Evolutionary conservation across 2,113 vertebrate species (phyloP), one percentile per base, ranked within the genome.

Genomic region (Chaetura pelagica): DNA sequence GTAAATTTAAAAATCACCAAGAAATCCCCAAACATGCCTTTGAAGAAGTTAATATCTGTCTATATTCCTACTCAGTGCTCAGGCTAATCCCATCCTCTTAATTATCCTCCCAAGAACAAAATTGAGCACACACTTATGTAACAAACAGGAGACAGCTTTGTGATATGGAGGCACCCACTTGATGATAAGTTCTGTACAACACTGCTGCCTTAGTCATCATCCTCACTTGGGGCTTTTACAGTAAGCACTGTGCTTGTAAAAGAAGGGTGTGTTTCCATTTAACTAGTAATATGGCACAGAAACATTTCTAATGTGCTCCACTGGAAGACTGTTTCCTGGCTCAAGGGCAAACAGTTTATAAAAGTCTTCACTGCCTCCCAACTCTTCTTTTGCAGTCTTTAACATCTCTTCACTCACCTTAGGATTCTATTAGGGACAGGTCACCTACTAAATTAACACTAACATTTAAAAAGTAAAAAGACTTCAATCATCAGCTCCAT

Each of bases 211-310:
- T n/a, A 87, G 87, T 85, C 81, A 97, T 61, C 63, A 64, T 55
- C 75, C 66, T 69, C 23, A 24, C 92, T 78, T 21, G 35, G 71
- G 73, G 55, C 14, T 62, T 87, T 68, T 46, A 46, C 66, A 73
- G 90, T 9, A 79, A 94, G 87, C 38, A 7, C 3, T 16, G 67
- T 42, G 81, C 94, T 95, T 3, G 19, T 90, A 92, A 85, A 24
- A 89, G 87, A 46, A 85, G 66, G 94, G 92, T 0, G 89, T 92
- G 92, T 92, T 93, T 84, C 90, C 90, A 92, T 75, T 84, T 72
- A 93, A 58, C 79, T 32, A 75, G 73, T 57, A 88, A 71, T 14
- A 87, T 2, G n/a, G 88, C 80, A 82, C 66, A 81, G 88, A 52
- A 95, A 73, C 86, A 26, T 71, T 87, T 76, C 86, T 76, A 73